Base-by-base conservation (phyloP, 2,888 invertebrate genomes). In the Clitarchus hookeri region DNA sequence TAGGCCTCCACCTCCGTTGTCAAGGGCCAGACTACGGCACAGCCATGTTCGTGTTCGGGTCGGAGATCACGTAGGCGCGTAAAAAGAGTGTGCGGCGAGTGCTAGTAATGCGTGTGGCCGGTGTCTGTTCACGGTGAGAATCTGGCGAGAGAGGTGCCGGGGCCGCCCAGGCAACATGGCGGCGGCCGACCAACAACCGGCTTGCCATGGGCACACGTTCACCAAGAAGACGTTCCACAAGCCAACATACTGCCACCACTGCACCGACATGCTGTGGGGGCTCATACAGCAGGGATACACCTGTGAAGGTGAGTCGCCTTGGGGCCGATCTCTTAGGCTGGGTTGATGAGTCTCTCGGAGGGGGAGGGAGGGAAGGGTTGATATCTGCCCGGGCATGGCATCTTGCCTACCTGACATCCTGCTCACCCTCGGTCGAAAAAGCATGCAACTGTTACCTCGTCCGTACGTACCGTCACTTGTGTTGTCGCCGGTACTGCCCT, bases 191-290 rank as follows among this genome's bases (percentile, higher is more conserved):
- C 93, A 93, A 92, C 93, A 93, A 93, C 93, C 93, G 92, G 90
- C 91, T 90, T 91, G 91, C 91, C 93, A 96, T 94, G 98, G 98
- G 92, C 99, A 99, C 95, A 98, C 97, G 95, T 99, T 99, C 96
- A 96, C 96, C 93, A 99, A 99, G 96, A 99, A 99, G 95, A 99
- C 98, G 93, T 99, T 99, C 95, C 99, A 99, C 95, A 99, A 99
- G 95, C 99, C 99, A 92, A 98, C 98, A 91, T 99, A 99, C 94
- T 99, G 99, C 94, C 99, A 99, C 94, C 98, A 99, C 94, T 99
- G 99, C 95, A 98, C 98, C 93, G 99, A 99, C 93, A 96, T 99
- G 95, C 96, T 99, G 92, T 99, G 99, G 99, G 99, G 99, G 92
- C 96, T 99, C 94, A 98, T 99, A 93, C 98, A 98, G 93, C 99